These are phyloP conservation scores for Cotesia congregata DNA, from an alignment of 2,888 invertebrate genomes.

Conservation along the genomic window DNA sequence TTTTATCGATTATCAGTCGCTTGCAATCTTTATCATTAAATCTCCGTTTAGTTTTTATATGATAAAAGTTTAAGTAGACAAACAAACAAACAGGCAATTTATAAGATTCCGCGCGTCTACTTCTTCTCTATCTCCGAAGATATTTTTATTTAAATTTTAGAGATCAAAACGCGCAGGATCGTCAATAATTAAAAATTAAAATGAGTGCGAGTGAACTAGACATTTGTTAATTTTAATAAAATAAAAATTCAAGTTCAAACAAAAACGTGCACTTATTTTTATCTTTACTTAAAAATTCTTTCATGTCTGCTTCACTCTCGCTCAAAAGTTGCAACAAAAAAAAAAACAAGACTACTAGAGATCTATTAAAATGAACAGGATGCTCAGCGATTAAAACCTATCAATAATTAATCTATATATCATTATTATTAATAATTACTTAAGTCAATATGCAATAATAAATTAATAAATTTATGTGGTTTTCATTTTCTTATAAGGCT, in stretches of 20 bases:
- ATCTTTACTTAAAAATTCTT: too few relatives aligned
- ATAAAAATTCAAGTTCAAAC: too few relatives aligned
- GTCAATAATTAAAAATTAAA: too few relatives aligned
- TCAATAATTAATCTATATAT: conserved; percentile 4
- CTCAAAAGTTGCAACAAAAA: not conserved
- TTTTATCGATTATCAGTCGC: conserved; percentile 30
- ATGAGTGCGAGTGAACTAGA: too few relatives aligned
- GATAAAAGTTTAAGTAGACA: not conserved
- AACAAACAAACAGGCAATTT: not conserved
- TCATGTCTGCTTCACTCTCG: too few relatives aligned
- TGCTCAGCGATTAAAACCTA: conserved; percentile 1
- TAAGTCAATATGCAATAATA: conserved; percentile 28
- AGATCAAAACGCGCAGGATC: too few relatives aligned
- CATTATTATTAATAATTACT: not conserved
- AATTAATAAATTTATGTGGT: conserved; percentile 77
- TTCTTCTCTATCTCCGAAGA: too few relatives aligned
- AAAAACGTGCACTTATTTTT: too few relatives aligned
- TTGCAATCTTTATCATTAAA: conserved; percentile 1
- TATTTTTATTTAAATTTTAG: too few relatives aligned
- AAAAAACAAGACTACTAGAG: not conserved
- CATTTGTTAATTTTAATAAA: too few relatives aligned
- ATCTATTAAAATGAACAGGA: not conserved
- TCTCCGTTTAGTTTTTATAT: not conserved
- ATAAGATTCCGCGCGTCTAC: not conserved
- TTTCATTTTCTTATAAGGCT: conserved; percentile 93